Percentiles rank a stretch among this genome's conserved stretches.
Evolutionary conservation across 2,797 vertebrate species (phyloP).

Genomic region (Silurus lanzhouensis): DNA sequence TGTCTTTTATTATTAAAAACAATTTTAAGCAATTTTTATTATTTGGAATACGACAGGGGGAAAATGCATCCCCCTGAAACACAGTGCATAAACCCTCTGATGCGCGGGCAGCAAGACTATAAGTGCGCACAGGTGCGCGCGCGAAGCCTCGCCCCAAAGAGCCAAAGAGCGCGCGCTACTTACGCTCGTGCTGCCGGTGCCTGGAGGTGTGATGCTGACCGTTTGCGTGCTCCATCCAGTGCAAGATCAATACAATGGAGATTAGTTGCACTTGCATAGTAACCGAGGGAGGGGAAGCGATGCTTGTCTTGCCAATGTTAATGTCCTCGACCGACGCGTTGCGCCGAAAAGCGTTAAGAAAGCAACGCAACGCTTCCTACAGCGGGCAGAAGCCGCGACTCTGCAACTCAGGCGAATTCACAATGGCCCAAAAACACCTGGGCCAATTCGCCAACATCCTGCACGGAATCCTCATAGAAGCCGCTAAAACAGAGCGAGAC

Average conservation of each 20-base stretch:
- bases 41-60: not conserved
- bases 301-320: conserved; percentile 80
- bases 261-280: conserved; percentile 99
- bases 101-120: not conserved
- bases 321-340: conserved; percentile 65
- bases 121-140: conserved; percentile 55
- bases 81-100: not conserved
- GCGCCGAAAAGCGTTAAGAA: not conserved
- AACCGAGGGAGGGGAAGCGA: conserved; percentile 85
- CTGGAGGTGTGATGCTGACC: conserved; percentile 93
- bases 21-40: not conserved
- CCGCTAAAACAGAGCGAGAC: conserved; percentile 65
- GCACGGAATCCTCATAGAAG: conserved; percentile 70
- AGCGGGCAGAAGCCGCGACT: conserved; percentile 71
- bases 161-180: conserved; percentile 69
- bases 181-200: conserved; percentile 95
- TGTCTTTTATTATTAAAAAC: not conserved
- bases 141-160: conserved; percentile 43
- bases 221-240: conserved; percentile 97
- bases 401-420: conserved; percentile 64
- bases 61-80: not conserved
- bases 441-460: conserved; percentile 81
- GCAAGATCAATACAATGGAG: conserved; percentile 96
- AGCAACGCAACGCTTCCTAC: conserved; percentile 61
- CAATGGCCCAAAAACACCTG: conserved; percentile 78